Percentiles rank a stretch among this genome's conserved stretches.
Evolutionary conservation across 2,888 invertebrate genomes (phyloP).

Genomic region (Antheraea assamensis): DNA sequence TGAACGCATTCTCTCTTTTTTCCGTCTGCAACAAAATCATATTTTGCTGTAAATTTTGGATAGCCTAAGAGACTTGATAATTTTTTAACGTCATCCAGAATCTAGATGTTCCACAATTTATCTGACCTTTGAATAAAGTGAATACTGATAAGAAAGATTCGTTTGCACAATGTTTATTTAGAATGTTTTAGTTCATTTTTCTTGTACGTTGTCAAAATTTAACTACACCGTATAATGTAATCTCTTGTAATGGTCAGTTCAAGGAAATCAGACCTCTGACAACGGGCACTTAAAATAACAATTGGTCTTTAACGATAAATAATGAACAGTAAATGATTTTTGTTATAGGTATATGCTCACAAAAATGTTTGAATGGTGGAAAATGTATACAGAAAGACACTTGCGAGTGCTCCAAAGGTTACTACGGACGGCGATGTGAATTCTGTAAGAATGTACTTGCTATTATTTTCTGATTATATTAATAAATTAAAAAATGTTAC

Average conservation of each 20-base stretch:
- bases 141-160: background rate
- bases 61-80: background rate
- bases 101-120: too few species aligned
- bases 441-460: conserved; percentile 86
- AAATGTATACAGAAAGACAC: conserved; percentile 97
- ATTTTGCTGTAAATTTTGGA: background rate
- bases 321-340: conserved; percentile 23
- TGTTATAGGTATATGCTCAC: conserved; percentile 91
- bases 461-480: too few species aligned
- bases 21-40: conserved; percentile 4
- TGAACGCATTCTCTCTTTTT: conserved; percentile 60
- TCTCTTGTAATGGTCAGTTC: too few species aligned
- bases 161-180: too few species aligned
- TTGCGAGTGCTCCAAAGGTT: conserved; percentile 95
- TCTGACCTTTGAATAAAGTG: background rate
- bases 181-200: too few species aligned
- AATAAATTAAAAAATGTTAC: too few species aligned
- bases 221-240: too few species aligned
- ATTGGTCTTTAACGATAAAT: background rate
- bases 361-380: conserved; percentile 96
- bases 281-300: too few species aligned
- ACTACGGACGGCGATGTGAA: conserved; percentile 94
- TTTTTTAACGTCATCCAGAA: too few species aligned
- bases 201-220: too few species aligned
- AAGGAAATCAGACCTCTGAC: too few species aligned